Percentiles rank a stretch among this genome's conserved stretches.
Conservation (phyloP, 2,797 vertebrate species). For the Antennarius maculatus region DNA sequence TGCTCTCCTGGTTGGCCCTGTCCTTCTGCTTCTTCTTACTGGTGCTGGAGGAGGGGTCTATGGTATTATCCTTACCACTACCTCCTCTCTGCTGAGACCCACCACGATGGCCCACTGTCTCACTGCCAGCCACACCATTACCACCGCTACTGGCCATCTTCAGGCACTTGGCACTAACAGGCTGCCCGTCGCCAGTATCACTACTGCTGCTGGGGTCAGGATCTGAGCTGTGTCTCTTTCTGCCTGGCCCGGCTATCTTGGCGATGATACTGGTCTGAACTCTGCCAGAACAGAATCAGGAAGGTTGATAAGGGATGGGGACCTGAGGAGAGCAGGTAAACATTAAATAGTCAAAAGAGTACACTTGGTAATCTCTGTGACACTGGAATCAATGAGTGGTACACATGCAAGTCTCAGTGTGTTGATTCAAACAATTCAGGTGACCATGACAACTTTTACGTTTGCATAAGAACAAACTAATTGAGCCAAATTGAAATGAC, state of each 20-base stretch:
- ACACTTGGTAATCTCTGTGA: background rate
- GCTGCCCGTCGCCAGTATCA: conserved; percentile 89
- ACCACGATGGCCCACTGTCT: conserved; percentile 48
- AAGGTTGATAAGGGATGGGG: conserved; percentile 68
- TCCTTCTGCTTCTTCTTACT: conserved; percentile 98
- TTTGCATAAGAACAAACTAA: background rate
- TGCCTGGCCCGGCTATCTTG: conserved; percentile 99
- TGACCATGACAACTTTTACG: background rate
- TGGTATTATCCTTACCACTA: conserved; percentile 82
- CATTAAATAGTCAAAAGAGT: background rate
- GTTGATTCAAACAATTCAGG: background rate
- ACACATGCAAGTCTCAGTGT: background rate
- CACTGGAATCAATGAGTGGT: background rate
- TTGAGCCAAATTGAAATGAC: conserved; percentile 6
- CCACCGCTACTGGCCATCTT: conserved; percentile 92
- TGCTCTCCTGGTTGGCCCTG: conserved; percentile 94
- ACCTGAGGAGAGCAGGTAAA: conserved; percentile 24
- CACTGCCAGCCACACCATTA: conserved; percentile 65
- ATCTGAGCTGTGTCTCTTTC: conserved; percentile 98
- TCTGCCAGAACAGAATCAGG: conserved; percentile 90
- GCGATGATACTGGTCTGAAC: conserved; percentile 91
- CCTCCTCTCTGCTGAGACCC: conserved; percentile 76
- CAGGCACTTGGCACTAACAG: conserved; percentile 93
- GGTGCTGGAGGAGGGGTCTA: conserved; percentile 79
- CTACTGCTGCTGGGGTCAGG: conserved; percentile 91